A percentile compares a stretch with the other conserved stretches of the same genome.
phyloP scores from a whole-genome alignment of 92 coral and sea anemone species.

The Epizoanthus rinbou region DNA sequence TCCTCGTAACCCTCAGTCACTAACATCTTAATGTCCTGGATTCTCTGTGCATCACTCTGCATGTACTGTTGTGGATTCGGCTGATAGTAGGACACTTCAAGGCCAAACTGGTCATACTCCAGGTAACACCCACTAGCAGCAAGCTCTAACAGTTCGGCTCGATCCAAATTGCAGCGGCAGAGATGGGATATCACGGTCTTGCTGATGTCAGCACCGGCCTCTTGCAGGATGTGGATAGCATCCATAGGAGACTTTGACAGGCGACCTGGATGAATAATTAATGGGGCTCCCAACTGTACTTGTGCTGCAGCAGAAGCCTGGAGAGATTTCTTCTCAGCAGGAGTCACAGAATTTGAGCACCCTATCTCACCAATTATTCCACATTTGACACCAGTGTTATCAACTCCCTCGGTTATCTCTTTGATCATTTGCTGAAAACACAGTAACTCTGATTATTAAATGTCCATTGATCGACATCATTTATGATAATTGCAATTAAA shows the following conservation, averaged over 20 bases:
- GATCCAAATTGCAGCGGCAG: constrained; percentile 76
- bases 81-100: constrained; percentile 73
- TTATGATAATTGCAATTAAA: too few relatives aligned
- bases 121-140: constrained; percentile 81
- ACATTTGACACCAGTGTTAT: constrained; percentile 78
- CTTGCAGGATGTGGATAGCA: constrained; percentile 78
- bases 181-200: constrained; percentile 92
- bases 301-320: constrained; percentile 91
- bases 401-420: constrained; percentile 84
- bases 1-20: constrained; percentile 83
- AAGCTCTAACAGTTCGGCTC: constrained; percentile 66
- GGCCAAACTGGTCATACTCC: constrained; percentile 91
- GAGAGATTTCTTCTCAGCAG: constrained; percentile 81
- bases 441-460: background rate
- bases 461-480: too few relatives aligned
- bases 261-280: constrained; percentile 92
- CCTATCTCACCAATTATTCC: constrained; percentile 98
- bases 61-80: constrained; percentile 64
- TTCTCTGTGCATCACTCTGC: constrained; percentile 91
- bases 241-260: constrained; percentile 76
- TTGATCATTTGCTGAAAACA: constrained; percentile 71
- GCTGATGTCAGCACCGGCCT: constrained; percentile 90
- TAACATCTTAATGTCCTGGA: constrained; percentile 72
- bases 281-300: constrained; percentile 81
- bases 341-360: constrained; percentile 81